Percentiles rank a stretch among this genome's conserved stretches.
These are phyloP conservation scores for Aphis craccivora DNA, from an alignment of 1,140 invertebrate genomes.

Conservation along the genomic window DNA sequence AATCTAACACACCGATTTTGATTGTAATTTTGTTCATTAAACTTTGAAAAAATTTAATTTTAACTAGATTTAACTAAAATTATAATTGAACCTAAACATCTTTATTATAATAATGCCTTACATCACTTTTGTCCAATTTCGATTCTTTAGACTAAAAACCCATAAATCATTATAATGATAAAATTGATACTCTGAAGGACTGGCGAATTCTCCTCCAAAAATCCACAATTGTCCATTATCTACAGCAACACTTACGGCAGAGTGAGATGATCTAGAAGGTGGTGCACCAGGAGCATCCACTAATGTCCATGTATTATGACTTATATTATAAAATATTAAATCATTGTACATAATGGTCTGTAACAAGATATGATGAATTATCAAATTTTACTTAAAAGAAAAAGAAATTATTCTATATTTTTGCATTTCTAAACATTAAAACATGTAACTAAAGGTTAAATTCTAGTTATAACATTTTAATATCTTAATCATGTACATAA, in stretches of 20 bases:
- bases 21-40: neutral
- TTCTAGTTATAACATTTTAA: neutral
- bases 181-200: constrained; percentile 88
- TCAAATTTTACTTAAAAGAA: neutral
- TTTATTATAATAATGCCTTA: constrained; percentile 63
- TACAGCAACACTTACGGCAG: constrained; percentile 76
- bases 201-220: constrained; percentile 94
- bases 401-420: neutral
- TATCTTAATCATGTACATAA: neutral
- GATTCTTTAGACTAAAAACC: constrained; percentile 80
- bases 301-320: constrained; percentile 80
- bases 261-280: constrained; percentile 86
- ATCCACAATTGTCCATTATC: constrained; percentile 82
- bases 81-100: neutral
- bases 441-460: neutral
- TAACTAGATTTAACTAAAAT: neutral
- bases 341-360: constrained; percentile 87
- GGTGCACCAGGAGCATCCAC: constrained; percentile 82
- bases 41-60: neutral
- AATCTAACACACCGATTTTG: neutral
- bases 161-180: constrained; percentile 94
- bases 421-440: neutral
- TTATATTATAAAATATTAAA: constrained; percentile 82
- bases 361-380: constrained; percentile 62
- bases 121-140: constrained; percentile 88